Percentiles rank a stretch among this genome's conserved stretches.
Evolutionary conservation across 2,797 vertebrate species (phyloP).

Genomic region (Odontamblyopus rebecca): DNA sequence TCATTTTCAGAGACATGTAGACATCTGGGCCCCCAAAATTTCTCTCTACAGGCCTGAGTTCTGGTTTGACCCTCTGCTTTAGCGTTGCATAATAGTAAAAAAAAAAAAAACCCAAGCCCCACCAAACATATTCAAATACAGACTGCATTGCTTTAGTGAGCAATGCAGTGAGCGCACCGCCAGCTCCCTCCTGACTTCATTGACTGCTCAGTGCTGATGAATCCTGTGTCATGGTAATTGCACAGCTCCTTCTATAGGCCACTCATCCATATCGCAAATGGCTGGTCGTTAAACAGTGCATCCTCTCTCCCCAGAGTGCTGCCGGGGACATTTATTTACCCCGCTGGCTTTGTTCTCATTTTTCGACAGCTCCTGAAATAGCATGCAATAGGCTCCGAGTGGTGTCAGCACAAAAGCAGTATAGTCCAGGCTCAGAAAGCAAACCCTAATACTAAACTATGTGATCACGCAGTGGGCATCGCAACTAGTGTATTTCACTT

Average conservation of each 20-base stretch:
- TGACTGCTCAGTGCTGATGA: conserved; percentile 5
- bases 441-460: conserved; percentile 60
- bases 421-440: conserved; percentile 31
- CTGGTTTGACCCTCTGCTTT: not conserved
- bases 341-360: conserved; percentile 63
- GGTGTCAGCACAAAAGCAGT: conserved; percentile 60
- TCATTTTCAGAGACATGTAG: no score
- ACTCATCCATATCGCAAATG: conserved; percentile 46
- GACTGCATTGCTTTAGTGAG: not conserved
- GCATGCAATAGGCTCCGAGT: conserved; percentile 41
- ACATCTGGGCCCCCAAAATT: no score
- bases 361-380: conserved; percentile 59
- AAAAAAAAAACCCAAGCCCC: not conserved
- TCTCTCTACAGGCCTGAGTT: not conserved
- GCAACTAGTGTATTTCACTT: conserved; percentile 52
- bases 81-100: not conserved
- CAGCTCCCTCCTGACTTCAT: conserved; percentile 24
- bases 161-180: not conserved
- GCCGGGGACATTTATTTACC: conserved; percentile 57
- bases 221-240: conserved; percentile 28
- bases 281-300: conserved; percentile 50
- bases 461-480: conserved; percentile 51
- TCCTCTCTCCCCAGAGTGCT: conserved; percentile 35
- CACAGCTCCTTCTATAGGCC: conserved; percentile 34
- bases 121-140: not conserved